These are phyloP conservation scores for Natator depressus DNA, from an alignment of 2,113 vertebrate species.

Conservation along the genomic window DNA sequence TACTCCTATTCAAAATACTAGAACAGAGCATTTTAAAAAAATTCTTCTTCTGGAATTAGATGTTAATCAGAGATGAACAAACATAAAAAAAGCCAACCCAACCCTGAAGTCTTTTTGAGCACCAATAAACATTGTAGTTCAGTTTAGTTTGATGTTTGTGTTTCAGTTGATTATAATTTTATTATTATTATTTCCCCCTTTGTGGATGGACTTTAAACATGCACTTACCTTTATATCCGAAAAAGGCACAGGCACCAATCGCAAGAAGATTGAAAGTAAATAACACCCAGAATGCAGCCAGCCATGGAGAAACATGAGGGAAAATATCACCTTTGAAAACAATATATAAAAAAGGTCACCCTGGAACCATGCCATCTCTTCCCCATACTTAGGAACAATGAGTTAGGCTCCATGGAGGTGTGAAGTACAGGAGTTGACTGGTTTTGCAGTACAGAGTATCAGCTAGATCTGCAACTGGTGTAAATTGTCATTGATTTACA, in stretches of 20 bases:
- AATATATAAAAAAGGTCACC: neutral
- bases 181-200: neutral
- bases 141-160: neutral
- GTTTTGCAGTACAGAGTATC: neutral
- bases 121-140: neutral
- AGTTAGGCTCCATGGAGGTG: neutral
- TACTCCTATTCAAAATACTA: too few relatives aligned
- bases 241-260: neutral
- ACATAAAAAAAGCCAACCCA: too few relatives aligned
- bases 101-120: too few relatives aligned
- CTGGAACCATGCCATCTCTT: neutral
- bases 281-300: neutral
- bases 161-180: too few relatives aligned
- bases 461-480: neutral
- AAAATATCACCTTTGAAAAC: neutral
- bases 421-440: neutral
- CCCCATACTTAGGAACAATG: neutral
- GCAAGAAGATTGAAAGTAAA: neutral
- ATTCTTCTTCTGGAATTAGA: too few relatives aligned
- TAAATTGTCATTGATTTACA: neutral
- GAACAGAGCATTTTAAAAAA: too few relatives aligned
- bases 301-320: neutral
- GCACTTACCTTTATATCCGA: neutral
- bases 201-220: neutral
- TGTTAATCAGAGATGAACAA: too few relatives aligned